phyloP scores from a whole-genome alignment of 2,888 invertebrate genomes.

The Leucozona laternaria region DNA sequence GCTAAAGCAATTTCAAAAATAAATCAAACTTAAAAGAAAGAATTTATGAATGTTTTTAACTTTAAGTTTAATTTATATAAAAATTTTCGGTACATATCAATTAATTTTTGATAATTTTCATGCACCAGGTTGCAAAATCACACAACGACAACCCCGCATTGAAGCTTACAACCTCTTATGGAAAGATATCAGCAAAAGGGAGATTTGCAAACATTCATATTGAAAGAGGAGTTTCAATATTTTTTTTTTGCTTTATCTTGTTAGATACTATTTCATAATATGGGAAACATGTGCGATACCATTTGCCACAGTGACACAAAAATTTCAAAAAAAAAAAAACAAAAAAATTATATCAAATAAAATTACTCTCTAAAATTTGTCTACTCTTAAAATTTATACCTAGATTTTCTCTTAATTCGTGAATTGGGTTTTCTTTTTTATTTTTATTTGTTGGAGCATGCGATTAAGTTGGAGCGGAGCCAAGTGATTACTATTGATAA shows the following conservation, averaged over 20 bases:
- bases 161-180: not conserved
- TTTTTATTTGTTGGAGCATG: constrained; percentile 27
- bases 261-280: constrained; percentile 59
- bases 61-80: too few species aligned
- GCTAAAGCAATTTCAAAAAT: too few species aligned
- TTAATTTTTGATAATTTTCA: too few species aligned
- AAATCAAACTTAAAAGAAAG: too few species aligned
- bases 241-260: not conserved
- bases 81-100: too few species aligned
- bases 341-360: too few species aligned
- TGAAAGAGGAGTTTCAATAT: constrained; percentile 4
- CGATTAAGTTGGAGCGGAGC: constrained; percentile 14
- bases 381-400: constrained; percentile 6
- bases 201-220: constrained; percentile 6
- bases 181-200: not conserved
- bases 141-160: not conserved
- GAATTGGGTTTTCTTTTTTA: constrained; percentile 22
- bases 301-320: constrained; percentile 56
- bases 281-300: constrained; percentile 48
- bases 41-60: too few species aligned
- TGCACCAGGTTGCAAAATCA: not conserved
- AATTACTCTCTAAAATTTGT: not conserved
- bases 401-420: constrained; percentile 1
- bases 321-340: constrained; percentile 13
- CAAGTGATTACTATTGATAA: constrained; percentile 29